Evolutionary conservation across 2,113 vertebrate species (phyloP).

Genomic region (Cyphomyrus plagiostoma): DNA sequence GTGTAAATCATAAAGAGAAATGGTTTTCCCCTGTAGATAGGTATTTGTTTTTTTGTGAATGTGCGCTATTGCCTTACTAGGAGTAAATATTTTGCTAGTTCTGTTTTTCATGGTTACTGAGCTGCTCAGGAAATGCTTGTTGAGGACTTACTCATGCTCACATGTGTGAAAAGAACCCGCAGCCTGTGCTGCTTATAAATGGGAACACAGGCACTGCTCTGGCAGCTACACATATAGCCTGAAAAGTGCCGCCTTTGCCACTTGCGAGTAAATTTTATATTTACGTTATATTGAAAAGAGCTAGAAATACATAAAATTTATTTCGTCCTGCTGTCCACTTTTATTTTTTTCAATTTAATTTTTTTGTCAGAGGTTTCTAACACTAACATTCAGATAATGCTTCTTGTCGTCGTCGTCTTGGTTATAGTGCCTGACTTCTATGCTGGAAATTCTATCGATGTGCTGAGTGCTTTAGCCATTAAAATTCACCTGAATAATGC

Average conservation of each 20-base stretch:
- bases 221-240: slow-evolving; percentile 9
- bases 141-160: slow-evolving; percentile 28
- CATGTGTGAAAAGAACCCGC: slow-evolving; percentile 41
- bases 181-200: slow-evolving; percentile 46
- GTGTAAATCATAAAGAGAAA: background rate
- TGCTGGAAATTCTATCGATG: background rate
- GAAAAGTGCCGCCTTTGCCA: background rate
- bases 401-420: background rate
- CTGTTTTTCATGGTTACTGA: background rate
- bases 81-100: background rate
- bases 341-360: background rate
- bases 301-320: background rate
- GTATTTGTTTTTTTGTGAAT: background rate
- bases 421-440: background rate
- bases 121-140: slow-evolving; percentile 24
- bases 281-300: too few relatives aligned
- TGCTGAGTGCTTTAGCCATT: background rate
- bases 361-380: background rate
- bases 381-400: background rate
- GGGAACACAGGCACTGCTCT: slow-evolving; percentile 40
- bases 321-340: background rate
- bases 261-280: background rate
- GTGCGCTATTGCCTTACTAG: background rate
- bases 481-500: background rate
- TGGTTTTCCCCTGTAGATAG: background rate